Base-by-base conservation (phyloP, 1,140 invertebrate species). In the Notospermus geniculatus region DNA sequence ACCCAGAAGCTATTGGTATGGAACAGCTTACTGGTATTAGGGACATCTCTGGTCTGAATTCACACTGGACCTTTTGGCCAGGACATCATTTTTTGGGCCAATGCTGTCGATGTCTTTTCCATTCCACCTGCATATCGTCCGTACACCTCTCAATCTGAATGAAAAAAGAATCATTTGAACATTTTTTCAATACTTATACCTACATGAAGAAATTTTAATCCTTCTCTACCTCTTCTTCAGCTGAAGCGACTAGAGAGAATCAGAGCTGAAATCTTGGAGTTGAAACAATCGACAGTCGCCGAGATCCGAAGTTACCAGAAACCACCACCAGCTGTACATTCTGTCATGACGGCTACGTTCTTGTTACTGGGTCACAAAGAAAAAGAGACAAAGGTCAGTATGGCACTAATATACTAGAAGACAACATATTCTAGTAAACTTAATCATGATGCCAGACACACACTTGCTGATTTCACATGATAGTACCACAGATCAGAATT, bases 251-350 rank as follows among this genome's bases (percentile, higher is more conserved):
- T 79, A 28, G 76, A 79, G 61, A 59, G 77, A 9, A 79, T 79
- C 52, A 63, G 77, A 11, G 75, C 76, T n/a, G 77, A 79, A 62
- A 79, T 79, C 39, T 60, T 79, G 36, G 74, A 79, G 54, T 65
- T 79, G 62, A 79, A 78, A 46, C 77, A 79, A 62, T 68, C 77
- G 9, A 79, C 77, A 17, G 76, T 79, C 27, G 77, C 77, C 2
- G 77, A 79, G 62, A 78, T 79, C 32, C 58, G 75, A 32, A 79
- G 77, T 62, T 79, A 79, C 54, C 68, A 70, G 56, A 78, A 69
- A 22, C 77, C 77, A 9, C 77, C 77, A 41, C 29, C 55, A 17
- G 64, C 74, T n/a, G 77, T 79, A 5, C 76, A 77, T 54, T 71
- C 66, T 2, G 73, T 79, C 13, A 79, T 79, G 77, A 77, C 71